Evolutionary conservation across 1,140 invertebrate species (phyloP), one percentile per base, ranked within the genome.

Genomic region (Cepaea nemoralis): DNA sequence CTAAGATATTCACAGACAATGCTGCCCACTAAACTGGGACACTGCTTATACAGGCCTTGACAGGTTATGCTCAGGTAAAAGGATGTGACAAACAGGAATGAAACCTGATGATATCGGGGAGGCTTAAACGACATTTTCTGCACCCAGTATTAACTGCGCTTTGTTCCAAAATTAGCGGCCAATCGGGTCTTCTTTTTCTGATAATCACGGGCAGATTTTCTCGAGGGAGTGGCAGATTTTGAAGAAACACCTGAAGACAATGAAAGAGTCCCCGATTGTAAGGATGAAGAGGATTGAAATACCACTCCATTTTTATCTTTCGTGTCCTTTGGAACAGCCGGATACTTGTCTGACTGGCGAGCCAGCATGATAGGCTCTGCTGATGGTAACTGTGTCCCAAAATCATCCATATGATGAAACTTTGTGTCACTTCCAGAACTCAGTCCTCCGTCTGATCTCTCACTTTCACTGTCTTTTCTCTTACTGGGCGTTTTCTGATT

Each of bases 151-250:
- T 10, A 10, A 55, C 50, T 55, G 2, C 6, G 10, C n/a, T 59
- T 59, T 39, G 27, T 5, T 0, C 35, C 31, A 78, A 78, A 78
- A n/a, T 78, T 78, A 33, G 77, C 77, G 19, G 77, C 77, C 14
- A 78, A n/a, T n/a, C 77, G 77, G 16, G 77, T 69, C 63, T 78
- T 78, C 63, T 35, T 69, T 63, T 78, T 78, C 63, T 78, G 63
- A n/a, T n/a, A n/a, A n/a, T n/a, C n/a, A 35, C 37, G 35, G 19
- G 22, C 12, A n/a, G 75, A 39, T 37, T 63, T 66, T 33, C 35
- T n/a, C 39, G 48, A 6, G 3, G 27, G 50, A 19, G 75, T 40
- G 19, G 42, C 31, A 50, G 35, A 75, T 75, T 16, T 50, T 0
- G 27, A 12, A 22, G 69, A 5, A 24, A 12, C n/a, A 10, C 16